A percentile compares a stretch with the other conserved stretches of the same genome.
Conservation (phyloP, 2,888 invertebrate species). For the Cantharis flavilabris region DNA sequence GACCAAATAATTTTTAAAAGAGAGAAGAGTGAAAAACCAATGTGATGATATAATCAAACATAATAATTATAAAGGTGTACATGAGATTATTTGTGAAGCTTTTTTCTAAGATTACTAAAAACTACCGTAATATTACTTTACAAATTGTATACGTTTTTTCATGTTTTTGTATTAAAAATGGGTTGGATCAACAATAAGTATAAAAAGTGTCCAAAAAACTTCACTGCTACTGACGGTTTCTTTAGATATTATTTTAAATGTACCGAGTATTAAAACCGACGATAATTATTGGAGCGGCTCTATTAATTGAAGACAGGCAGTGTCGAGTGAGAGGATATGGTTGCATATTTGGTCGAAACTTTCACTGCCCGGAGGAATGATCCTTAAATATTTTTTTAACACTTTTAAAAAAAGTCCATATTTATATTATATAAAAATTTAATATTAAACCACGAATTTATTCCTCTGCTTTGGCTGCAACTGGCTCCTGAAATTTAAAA, state of each 20-base stretch:
- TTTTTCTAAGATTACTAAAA: slow-evolving; percentile 38
- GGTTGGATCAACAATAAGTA: slow-evolving; percentile 51
- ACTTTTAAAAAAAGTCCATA: slow-evolving; percentile 45
- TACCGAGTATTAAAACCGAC: neutral
- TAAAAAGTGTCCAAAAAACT: slow-evolving; percentile 52
- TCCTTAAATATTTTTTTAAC: slow-evolving; percentile 45
- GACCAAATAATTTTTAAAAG: neutral
- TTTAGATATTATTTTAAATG: slow-evolving; percentile 42
- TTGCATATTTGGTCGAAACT: slow-evolving; percentile 48
- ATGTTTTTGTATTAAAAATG: slow-evolving; percentile 38
- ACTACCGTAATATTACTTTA: slow-evolving; percentile 54
- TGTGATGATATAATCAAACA: slow-evolving; percentile 2
- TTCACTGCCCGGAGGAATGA: slow-evolving; percentile 52
- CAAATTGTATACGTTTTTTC: slow-evolving; percentile 53
- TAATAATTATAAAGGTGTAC: slow-evolving; percentile 29
- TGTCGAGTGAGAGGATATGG: slow-evolving; percentile 37
- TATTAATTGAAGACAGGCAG: slow-evolving; percentile 49
- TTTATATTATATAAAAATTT: slow-evolving; percentile 35
- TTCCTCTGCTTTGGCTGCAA: slow-evolving; percentile 46
- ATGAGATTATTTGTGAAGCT: slow-evolving; percentile 38
- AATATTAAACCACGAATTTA: slow-evolving; percentile 39
- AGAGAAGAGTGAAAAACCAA: neutral
- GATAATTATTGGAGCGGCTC: slow-evolving; percentile 34
- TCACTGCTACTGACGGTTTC: slow-evolving; percentile 49
- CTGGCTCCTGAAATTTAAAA: slow-evolving; percentile 41